These are phyloP conservation scores for Lithophane socia DNA, from an alignment of 2,888 invertebrate genomes.

Conservation along the genomic window DNA sequence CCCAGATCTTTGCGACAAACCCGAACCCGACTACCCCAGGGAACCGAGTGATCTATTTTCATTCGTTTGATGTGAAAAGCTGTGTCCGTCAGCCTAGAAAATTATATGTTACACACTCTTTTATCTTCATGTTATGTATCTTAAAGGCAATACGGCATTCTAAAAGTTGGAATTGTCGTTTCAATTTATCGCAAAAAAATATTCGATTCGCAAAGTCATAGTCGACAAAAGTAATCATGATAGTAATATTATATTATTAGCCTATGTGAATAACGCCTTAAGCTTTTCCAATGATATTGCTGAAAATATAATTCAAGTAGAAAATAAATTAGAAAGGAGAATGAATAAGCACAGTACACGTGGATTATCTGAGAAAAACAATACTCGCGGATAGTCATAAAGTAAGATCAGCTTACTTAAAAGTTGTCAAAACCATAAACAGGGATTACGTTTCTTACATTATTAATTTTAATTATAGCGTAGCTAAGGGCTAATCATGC, in stretches of 20 bases:
- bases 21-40: slow-evolving; percentile 64
- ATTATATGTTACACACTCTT: slow-evolving; percentile 55
- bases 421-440: slow-evolving; percentile 1
- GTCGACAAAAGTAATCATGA: background rate
- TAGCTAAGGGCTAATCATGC: slow-evolving; percentile 5
- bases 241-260: background rate
- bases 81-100: slow-evolving; percentile 62
- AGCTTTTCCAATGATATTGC: background rate
- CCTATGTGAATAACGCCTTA: no score
- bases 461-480: slow-evolving; percentile 9
- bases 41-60: slow-evolving; percentile 79
- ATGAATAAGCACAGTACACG: background rate
- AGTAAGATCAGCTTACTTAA: slow-evolving; percentile 5
- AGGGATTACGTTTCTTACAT: slow-evolving; percentile 17
- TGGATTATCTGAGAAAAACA: background rate
- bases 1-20: slow-evolving; percentile 72
- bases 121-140: slow-evolving; percentile 41
- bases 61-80: slow-evolving; percentile 69
- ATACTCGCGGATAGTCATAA: background rate
- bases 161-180: slow-evolving; percentile 11
- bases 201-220: background rate
- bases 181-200: background rate
- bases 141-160: slow-evolving; percentile 25
- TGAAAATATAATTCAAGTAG: background rate
- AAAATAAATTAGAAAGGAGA: background rate